Evolutionary conservation across 2,113 vertebrate species (phyloP), one percentile per base, ranked within the genome.

Genomic region (Cyprinodon variegatus): DNA sequence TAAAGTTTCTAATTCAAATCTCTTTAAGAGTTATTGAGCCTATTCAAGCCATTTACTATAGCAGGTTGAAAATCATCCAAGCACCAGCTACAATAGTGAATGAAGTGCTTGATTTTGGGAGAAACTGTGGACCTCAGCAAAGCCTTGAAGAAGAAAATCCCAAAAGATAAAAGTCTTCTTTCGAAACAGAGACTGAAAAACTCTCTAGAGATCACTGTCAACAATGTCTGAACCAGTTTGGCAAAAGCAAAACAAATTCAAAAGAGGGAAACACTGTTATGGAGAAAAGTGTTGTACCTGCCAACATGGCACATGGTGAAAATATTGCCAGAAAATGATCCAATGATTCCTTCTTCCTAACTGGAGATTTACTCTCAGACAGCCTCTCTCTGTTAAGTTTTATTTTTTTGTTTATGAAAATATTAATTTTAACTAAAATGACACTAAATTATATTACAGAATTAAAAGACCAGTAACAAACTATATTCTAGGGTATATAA

Each of bases 131-230:
- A 86, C 45, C 11, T 0, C 9, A 57, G 46, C 59, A 29, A 38
- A 8, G 39, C 62, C 64, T 46, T 70, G 3, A 70, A 72, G 29
- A 64, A 65, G 2, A 22, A 65, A 20, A 65, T 41, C 45, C 60
- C 22, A 65, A 14, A 61, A 59, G 38, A 17, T 12, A 46, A 77
- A 60, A 61, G 61, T 68, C 64, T 61, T 77, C 57, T 67, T 74
- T 22, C 70, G 41, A 40, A 76, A 77, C 22, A 10, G 2, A 66
- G 71, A 73, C 50, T 17, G 43, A 22, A 63, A 45, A 72, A 57
- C 48, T 76, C 84, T 76, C 68, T 38, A 15, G 61, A 74, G 81
- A 75, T 64, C 64, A 40, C 60, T 39, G 50, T 22, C 5, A 68
- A 74, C 29, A 36, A 22, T 43, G 66, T 40, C 40, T 64, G 4